Evolutionary conservation across 2,888 invertebrate genomes (phyloP).

Genomic region (Idaea dimidiata): DNA sequence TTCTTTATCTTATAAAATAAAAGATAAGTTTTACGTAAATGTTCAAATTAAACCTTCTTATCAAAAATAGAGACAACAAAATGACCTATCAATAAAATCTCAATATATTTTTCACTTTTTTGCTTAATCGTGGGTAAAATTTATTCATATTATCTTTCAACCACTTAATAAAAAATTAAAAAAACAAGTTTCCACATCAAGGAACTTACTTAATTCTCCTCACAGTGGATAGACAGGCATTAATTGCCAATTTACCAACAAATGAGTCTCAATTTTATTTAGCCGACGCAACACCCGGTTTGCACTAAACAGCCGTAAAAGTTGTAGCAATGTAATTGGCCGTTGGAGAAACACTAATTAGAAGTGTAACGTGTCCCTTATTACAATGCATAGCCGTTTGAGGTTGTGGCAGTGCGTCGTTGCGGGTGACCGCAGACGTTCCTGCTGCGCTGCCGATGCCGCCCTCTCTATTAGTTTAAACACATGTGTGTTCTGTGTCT

Average conservation of each 20-base stretch:
- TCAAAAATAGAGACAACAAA: no score
- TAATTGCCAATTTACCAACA: neutral
- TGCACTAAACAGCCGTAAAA: neutral
- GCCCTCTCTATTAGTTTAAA: constrained; percentile 2
- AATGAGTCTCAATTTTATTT: neutral
- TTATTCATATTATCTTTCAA: no score
- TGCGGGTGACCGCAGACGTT: constrained; percentile 11
- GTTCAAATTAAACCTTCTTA: no score
- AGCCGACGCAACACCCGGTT: neutral
- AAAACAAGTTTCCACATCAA: no score
- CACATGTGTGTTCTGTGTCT: neutral
- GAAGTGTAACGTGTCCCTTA: constrained; percentile 8
- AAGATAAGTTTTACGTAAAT: no score
- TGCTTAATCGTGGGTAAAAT: no score
- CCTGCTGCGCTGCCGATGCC: neutral
- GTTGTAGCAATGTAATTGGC: neutral
- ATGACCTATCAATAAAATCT: no score
- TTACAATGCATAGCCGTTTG: constrained; percentile 12
- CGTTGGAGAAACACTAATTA: constrained; percentile 13
- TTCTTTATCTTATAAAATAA: no score
- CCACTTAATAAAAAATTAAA: no score
- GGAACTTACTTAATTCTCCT: no score
- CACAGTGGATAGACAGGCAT: neutral
- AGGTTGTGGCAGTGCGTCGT: constrained; percentile 13
- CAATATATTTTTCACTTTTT: no score